phyloP scores from a whole-genome alignment of 2,888 invertebrate species.

The Orchesellides sinensis region DNA sequence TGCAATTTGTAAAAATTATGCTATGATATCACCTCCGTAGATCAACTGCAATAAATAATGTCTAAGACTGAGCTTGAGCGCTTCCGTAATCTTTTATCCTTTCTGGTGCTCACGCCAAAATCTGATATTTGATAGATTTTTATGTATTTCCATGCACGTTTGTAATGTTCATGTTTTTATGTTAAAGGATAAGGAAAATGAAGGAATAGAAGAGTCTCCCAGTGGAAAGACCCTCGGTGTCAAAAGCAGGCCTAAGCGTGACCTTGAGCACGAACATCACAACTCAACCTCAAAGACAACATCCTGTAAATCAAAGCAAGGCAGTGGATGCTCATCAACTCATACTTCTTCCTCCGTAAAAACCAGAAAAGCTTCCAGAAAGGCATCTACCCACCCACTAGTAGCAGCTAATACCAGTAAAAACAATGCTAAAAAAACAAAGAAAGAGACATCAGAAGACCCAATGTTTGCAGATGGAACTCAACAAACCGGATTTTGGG shows the following conservation, averaged over 20 bases:
- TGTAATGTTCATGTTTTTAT: background rate
- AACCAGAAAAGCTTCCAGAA: slow-evolving; percentile 3
- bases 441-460: slow-evolving; percentile 21
- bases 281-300: slow-evolving; percentile 5
- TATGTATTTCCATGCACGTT: background rate
- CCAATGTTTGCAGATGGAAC: slow-evolving; percentile 66
- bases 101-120: slow-evolving; percentile 4
- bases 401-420: background rate
- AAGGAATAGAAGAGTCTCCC: background rate
- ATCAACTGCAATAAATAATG: no score
- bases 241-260: slow-evolving; percentile 42
- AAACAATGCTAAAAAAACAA: slow-evolving; percentile 19
- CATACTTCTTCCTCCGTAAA: slow-evolving; percentile 12
- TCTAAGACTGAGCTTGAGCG: background rate
- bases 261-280: slow-evolving; percentile 19
- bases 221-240: slow-evolving; percentile 27
- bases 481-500: slow-evolving; percentile 67
- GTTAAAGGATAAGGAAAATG: slow-evolving; percentile 4
- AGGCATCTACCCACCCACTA: background rate
- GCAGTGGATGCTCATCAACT: slow-evolving; percentile 34
- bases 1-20: no score
- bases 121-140: slow-evolving; percentile 14
- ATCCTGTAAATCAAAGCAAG: slow-evolving; percentile 39
- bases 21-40: no score
- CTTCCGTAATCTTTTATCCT: background rate